Base-by-base conservation (phyloP, 1,140 invertebrate species). In the Octopus bimaculoides region DNA sequence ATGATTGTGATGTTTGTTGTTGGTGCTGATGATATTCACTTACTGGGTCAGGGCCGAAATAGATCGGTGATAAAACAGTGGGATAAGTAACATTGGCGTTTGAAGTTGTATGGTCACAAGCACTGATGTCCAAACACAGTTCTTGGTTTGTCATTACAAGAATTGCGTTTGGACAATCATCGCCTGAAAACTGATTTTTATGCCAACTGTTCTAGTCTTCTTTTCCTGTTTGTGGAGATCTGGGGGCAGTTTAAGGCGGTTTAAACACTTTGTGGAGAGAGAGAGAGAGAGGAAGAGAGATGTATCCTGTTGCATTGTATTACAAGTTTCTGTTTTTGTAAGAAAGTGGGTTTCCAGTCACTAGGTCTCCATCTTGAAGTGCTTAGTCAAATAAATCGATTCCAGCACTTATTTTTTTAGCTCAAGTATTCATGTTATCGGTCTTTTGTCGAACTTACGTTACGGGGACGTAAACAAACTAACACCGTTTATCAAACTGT, bases 121-220 rank as follows among this genome's bases (percentile, higher is more conserved):
- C 82, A 83, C 81, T 83, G 82, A 83, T 83, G 82, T 83, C 82
- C 82, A 83, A 77, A 83, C 82, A 83, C 82, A 83, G 82, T 83
- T 83, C 82, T 83, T 82, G 82, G 77, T 78, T 52, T 74, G 78
- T 79, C 73, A 75, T 77, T 81, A 83, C 82, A 83, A 83, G 82
- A 83, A 83, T 83, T 83, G 82, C 82, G 82, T 83, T 83, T 83
- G 82, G 82, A 83, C 82, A 83, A 83, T 83, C 82, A 83, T 82
- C 77, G 82, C 82, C 81, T 82, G 82, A 83, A 75, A 81, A 83
- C 82, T 81, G 78, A 77, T 78, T 80, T 81, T 41, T 41, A 41
- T 41, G 26, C 26, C 26, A 41, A 41, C 26, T 41, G 26, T 41
- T 41, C 26, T 41, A 41, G 26, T 41, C 26, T 41, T 41, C 26